These are phyloP conservation scores for Rhipidura dahli DNA, from an alignment of 2,113 vertebrate species.

Conservation along the genomic window DNA sequence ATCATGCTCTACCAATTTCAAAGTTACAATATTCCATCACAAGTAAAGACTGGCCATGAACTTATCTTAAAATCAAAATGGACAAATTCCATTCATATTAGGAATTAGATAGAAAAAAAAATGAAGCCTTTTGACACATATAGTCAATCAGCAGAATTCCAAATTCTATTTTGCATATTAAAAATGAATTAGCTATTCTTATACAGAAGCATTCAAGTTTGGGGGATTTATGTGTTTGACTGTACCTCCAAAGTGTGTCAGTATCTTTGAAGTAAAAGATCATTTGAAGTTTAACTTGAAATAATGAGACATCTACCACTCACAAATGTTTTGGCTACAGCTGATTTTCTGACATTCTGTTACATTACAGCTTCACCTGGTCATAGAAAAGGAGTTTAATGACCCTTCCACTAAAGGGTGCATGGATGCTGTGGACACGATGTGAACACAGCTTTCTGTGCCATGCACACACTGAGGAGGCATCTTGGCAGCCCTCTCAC, in stretches of 20 bases:
- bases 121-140: background rate
- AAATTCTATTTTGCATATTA: background rate
- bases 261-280: background rate
- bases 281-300: background rate
- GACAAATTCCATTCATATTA: background rate
- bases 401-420: background rate
- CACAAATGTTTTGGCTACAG: background rate
- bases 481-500: background rate
- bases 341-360: background rate
- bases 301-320: background rate
- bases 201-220: background rate
- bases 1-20: background rate
- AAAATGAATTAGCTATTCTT: background rate
- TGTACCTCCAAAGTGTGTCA: background rate
- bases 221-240: background rate
- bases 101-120: background rate
- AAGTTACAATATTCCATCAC: background rate
- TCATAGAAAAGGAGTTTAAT: background rate
- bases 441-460: background rate
- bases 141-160: background rate
- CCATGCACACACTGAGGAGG: background rate
- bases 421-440: background rate
- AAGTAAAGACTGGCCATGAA: background rate
- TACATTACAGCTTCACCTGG: background rate
- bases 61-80: background rate